phyloP scores from a whole-genome alignment of 2,888 invertebrate species.

The Lasioglossum morio region DNA sequence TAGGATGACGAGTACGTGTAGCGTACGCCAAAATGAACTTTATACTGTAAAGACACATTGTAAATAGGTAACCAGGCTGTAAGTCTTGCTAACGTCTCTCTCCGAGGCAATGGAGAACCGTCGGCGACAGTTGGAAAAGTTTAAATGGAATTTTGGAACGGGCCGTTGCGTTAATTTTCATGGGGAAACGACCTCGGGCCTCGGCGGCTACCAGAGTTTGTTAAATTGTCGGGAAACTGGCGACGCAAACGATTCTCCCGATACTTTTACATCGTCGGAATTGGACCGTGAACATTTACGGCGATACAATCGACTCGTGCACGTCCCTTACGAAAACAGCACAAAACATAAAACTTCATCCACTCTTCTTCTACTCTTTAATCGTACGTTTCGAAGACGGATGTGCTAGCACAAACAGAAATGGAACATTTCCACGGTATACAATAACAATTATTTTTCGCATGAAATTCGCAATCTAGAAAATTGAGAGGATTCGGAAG shows the following conservation, averaged over 20 bases:
- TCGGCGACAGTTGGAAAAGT: constrained; percentile 3
- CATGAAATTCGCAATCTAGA: neutral
- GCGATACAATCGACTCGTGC: neutral
- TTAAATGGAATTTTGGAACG: neutral
- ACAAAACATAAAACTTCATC: neutral
- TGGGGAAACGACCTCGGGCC: neutral
- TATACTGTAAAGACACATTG: constrained; percentile 52
- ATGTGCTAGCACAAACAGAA: neutral
- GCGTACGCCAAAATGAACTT: constrained; percentile 34
- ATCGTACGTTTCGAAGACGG: neutral
- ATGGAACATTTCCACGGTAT: neutral
- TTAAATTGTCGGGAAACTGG: neutral
- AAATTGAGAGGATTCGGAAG: neutral
- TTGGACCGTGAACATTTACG: neutral
- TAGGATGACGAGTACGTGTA: constrained; percentile 28
- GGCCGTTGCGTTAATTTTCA: neutral
- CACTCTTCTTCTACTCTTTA: neutral
- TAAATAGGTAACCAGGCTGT: constrained; percentile 54
- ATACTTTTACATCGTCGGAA: neutral
- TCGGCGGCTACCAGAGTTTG: neutral
- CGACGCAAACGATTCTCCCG: neutral
- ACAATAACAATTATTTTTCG: neutral
- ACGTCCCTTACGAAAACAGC: neutral
- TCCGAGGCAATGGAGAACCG: neutral
- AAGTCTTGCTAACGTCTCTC: constrained; percentile 39